A percentile compares a stretch with the other conserved stretches of the same genome.
phyloP scores from a whole-genome alignment of 2,797 vertebrate genomes.

The Sciaenops ocellatus region DNA sequence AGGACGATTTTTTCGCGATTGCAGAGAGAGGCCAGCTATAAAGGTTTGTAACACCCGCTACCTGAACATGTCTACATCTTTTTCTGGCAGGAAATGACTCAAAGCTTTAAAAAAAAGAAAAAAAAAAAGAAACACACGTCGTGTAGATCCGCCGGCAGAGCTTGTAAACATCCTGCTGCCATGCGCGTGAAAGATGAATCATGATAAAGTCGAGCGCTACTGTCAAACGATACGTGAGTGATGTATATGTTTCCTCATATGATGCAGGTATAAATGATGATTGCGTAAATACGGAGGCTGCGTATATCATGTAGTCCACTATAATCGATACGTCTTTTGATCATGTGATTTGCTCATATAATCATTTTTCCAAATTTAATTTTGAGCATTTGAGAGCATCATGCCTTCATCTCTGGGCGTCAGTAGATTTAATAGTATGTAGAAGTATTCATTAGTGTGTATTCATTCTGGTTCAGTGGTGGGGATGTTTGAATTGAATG shows the following conservation, averaged over 20 bases:
- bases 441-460: conserved; percentile 49
- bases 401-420: background rate
- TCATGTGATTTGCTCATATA: conserved; percentile 7
- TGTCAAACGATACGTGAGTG: background rate
- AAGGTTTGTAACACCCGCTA: conserved; percentile 67
- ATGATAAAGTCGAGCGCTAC: background rate
- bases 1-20: conserved; percentile 45
- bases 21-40: conserved; percentile 38
- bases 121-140: background rate
- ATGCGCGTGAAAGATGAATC: conserved; percentile 14
- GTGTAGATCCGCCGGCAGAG: background rate
- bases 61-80: conserved; percentile 13
- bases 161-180: conserved; percentile 29
- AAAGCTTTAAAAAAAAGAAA: background rate
- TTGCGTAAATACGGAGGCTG: conserved; percentile 17
- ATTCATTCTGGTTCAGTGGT: conserved; percentile 50
- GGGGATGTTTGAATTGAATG: conserved; percentile 51
- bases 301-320: background rate
- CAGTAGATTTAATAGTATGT: conserved; percentile 32
- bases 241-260: background rate
- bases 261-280: conserved; percentile 10
- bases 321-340: conserved; percentile 9
- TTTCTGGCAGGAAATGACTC: conserved; percentile 10
- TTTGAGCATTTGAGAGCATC: conserved; percentile 12
- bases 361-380: background rate